Conservation (phyloP, 1,140 invertebrate species). For the Palaemon carinicauda region DNA sequence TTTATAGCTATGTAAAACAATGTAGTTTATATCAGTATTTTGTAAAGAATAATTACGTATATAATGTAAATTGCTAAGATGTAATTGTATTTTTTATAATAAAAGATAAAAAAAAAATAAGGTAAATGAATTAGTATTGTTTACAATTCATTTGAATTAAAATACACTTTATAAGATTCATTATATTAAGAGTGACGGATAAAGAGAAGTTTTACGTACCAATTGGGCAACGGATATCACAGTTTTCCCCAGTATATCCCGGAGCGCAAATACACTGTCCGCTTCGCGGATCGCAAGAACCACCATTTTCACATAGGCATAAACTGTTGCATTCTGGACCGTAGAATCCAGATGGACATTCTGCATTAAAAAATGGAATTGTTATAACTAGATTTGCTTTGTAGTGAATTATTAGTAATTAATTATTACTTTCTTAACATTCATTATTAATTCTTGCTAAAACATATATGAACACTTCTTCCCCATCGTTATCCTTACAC, state of each 20-base stretch:
- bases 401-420: too few relatives aligned
- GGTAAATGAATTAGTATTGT: not conserved
- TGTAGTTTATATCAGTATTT: too few relatives aligned
- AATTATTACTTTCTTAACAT: too few relatives aligned
- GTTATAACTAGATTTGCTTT: too few relatives aligned
- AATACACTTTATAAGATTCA: not conserved
- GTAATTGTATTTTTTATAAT: too few relatives aligned
- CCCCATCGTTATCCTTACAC: too few relatives aligned
- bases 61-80: too few relatives aligned
- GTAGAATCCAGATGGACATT: conserved; percentile 76
- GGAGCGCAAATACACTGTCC: conserved; percentile 81
- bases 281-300: conserved; percentile 78
- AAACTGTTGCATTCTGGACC: conserved; percentile 80
- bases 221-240: conserved; percentile 79
- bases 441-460: too few relatives aligned
- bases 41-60: too few relatives aligned
- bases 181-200: not conserved
- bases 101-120: too few relatives aligned
- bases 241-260: conserved; percentile 71
- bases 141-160: not conserved
- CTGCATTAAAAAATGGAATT: conserved; percentile 72
- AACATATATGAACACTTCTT: too few relatives aligned
- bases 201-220: not conserved
- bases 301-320: conserved; percentile 86
- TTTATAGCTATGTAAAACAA: too few relatives aligned